Base-by-base conservation (phyloP, 2,888 invertebrate genomes). In the Griposia aprilina region DNA sequence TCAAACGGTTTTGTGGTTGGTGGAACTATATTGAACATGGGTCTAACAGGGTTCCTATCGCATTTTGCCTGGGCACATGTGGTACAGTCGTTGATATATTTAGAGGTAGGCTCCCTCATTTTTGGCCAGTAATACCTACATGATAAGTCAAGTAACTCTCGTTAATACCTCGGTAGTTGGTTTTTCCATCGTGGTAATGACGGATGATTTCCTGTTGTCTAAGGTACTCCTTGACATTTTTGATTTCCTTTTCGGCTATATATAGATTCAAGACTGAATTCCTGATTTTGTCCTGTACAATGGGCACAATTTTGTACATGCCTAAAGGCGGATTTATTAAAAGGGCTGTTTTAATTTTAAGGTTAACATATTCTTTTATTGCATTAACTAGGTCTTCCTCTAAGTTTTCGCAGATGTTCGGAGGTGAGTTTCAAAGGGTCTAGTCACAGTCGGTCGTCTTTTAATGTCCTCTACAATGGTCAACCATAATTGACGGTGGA, bases 181-280 rank as follows among this genome's bases (percentile, higher is more conserved):
- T 69, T 69, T 69, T 69, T 2, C 69, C 69, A 6, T 69, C 17
- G 26, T 69, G 69, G 10, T 69, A 69, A 11, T 69, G 17, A 13
- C 23, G 57, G n/a, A 69, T 69, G 11, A 69, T 69, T 26, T 69
- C 57, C 5, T 69, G 69, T n/a, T 69, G 69, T n/a, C 55, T n/a
- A 17, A 68, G 26, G 8, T 68, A 68, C 36, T 68, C 68, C 10
- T 36, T 68, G 26, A 68, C 68, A 55, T 68, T 68, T 55, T 68
- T 36, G 2, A 68, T 52, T 55, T 68, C 68, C 0, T 23, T 26
- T 48, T 68, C 55, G 20, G 52, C 20, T 11, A 68, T 20, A 6
- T 55, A 36, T 17, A 68, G 36, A 23, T 68, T 68, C 68, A 68
- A 36, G 17, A 55, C 30, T 23, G 68, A 68, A 20, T 52, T 68